Evolutionary conservation across 1,140 invertebrate species (phyloP).

Genomic region (Meloidogyne hapla): DNA sequence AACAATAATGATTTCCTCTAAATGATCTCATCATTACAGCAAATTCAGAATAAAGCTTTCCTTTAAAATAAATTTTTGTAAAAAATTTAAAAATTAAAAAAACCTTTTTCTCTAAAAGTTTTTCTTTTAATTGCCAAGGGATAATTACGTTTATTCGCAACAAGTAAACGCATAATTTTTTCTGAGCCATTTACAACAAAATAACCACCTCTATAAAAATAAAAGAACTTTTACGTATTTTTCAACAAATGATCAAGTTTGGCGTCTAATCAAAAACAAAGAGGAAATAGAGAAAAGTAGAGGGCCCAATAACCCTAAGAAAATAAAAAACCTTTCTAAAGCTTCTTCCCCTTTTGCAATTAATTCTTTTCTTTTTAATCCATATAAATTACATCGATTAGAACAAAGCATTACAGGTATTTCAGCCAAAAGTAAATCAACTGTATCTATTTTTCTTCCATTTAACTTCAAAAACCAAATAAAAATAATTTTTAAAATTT

Average conservation of each 20-base stretch:
- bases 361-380: slow-evolving; percentile 46
- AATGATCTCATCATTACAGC: slow-evolving; percentile 63
- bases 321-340: slow-evolving; percentile 38
- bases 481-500: background rate
- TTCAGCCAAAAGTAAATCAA: slow-evolving; percentile 54
- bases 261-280: no score
- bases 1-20: slow-evolving; percentile 55
- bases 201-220: slow-evolving; percentile 50
- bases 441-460: slow-evolving; percentile 44
- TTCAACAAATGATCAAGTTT: no score
- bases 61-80: background rate
- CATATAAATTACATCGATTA: slow-evolving; percentile 54
- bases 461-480: slow-evolving; percentile 35
- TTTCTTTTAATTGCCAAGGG: slow-evolving; percentile 57
- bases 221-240: no score
- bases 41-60: slow-evolving; percentile 58
- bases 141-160: slow-evolving; percentile 60
- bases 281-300: background rate
- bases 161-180: slow-evolving; percentile 58
- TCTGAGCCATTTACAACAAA: slow-evolving; percentile 62
- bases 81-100: background rate
- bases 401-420: slow-evolving; percentile 61
- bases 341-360: slow-evolving; percentile 55
- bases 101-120: slow-evolving; percentile 52
- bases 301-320: background rate